Conservation (phyloP, 2,888 invertebrate species). For the Lepidochitona cinerea region DNA sequence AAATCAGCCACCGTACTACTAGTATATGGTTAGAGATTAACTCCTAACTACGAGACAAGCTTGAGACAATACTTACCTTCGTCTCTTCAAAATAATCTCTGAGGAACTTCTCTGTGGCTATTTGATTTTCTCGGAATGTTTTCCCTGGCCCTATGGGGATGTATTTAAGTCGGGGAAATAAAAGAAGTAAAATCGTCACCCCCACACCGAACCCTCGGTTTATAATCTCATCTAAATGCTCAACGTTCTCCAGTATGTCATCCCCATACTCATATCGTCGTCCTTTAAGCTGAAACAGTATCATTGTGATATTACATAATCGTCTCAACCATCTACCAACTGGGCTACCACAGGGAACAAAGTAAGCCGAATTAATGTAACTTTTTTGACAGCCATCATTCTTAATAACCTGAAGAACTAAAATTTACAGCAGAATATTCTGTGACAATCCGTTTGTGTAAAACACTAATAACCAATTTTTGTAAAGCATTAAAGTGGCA, state of each 20-base stretch:
- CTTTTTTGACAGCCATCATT: no score
- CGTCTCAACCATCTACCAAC: no score
- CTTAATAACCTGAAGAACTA: no score
- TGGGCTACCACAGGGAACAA: no score
- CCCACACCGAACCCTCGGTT: neutral
- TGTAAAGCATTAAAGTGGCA: no score
- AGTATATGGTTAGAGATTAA: neutral
- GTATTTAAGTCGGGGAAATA: neutral
- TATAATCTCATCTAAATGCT: neutral
- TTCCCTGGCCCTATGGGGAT: neutral
- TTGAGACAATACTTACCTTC: neutral
- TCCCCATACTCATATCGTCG: neutral
- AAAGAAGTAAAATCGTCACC: neutral
- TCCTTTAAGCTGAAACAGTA: neutral
- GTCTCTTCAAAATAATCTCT: neutral
- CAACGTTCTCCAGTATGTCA: neutral
- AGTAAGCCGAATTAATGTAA: no score
- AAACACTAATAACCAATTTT: no score
- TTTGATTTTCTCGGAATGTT: neutral
- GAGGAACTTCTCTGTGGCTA: neutral
- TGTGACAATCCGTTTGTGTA: no score
- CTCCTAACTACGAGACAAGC: neutral
- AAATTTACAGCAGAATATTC: no score
- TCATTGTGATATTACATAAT: no score
- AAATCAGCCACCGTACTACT: neutral